These are phyloP conservation scores for Dolomedes plantarius DNA, from an alignment of 2,888 invertebrate genomes.

Conservation along the genomic window DNA sequence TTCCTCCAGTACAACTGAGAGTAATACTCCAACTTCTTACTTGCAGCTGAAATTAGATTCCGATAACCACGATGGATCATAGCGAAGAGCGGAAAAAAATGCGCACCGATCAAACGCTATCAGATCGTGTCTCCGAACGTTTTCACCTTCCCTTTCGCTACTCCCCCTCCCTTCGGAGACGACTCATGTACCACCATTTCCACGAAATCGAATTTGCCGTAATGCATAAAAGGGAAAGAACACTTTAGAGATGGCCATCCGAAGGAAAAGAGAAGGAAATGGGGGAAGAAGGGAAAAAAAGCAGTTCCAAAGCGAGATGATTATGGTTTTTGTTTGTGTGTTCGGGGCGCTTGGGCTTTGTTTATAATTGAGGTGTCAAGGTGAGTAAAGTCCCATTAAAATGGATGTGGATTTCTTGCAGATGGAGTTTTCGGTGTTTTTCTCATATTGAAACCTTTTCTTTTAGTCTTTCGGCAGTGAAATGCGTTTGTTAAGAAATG, in stretches of 20 bases:
- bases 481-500: too few relatives aligned
- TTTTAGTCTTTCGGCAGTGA: too few relatives aligned
- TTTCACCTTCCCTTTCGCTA: not conserved
- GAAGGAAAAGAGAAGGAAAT: too few relatives aligned
- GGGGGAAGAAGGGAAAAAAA: too few relatives aligned
- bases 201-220: not conserved
- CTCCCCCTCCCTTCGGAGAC: not conserved
- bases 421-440: too few relatives aligned
- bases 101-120: not conserved
- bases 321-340: not conserved
- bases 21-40: too few relatives aligned
- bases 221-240: not conserved
- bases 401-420: not conserved
- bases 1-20: too few relatives aligned
- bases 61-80: too few relatives aligned
- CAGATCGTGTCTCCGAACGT: not conserved
- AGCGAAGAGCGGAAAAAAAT: not conserved
- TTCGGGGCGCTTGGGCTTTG: too few relatives aligned
- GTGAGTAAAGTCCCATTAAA: not conserved
- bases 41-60: too few relatives aligned
- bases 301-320: not conserved
- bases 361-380: conserved; percentile 1
- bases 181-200: not conserved
- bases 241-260: not conserved
- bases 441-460: too few relatives aligned